These are phyloP conservation scores for Strigops habroptila DNA, from an alignment of 2,113 vertebrate species.

Conservation along the genomic window DNA sequence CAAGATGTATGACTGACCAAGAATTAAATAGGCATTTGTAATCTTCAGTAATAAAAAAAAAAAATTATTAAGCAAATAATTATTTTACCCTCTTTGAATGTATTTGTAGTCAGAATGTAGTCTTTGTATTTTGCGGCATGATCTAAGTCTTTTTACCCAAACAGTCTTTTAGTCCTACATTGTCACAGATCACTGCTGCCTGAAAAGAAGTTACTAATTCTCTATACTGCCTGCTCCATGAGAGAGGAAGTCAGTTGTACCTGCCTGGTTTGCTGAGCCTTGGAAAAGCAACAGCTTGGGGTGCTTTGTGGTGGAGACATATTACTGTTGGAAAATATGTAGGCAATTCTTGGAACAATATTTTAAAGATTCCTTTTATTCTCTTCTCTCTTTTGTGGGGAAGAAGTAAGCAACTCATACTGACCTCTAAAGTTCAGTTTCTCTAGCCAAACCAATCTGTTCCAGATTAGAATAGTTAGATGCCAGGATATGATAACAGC, in stretches of 20 bases:
- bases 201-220: background rate
- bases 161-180: fast-evolving
- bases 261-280: background rate
- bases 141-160: background rate
- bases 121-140: background rate
- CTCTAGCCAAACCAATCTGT: background rate
- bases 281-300: background rate
- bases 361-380: background rate
- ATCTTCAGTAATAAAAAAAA: background rate
- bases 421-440: background rate
- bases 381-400: background rate
- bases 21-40: background rate
- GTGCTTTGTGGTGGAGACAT: background rate
- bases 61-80: background rate
- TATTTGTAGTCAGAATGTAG: background rate
- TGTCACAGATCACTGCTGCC: background rate
- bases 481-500: background rate
- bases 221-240: background rate
- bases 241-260: background rate
- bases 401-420: background rate
- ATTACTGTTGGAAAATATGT: background rate
- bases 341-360: background rate
- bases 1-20: background rate
- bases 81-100: background rate
- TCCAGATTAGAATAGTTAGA: background rate